Conservation (phyloP, 2,797 vertebrate genomes). For the Danio aesculapii region DNA sequence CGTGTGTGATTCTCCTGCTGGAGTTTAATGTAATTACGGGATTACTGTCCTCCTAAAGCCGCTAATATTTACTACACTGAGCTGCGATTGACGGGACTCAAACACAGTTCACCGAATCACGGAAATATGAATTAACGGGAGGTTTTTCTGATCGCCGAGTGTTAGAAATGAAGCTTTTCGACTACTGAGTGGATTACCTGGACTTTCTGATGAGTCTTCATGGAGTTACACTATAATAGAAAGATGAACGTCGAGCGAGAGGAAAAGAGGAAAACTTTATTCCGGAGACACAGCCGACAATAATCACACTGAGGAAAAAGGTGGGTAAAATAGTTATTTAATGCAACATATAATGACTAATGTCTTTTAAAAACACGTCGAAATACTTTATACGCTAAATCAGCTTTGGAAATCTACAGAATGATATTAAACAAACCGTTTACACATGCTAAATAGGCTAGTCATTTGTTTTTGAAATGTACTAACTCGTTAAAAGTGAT, state of each 20-base stretch:
- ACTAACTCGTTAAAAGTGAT: too few species aligned
- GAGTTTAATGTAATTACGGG: slow-evolving; percentile 81
- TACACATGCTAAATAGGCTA: too few species aligned
- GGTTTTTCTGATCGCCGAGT: not conserved
- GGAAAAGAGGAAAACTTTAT: slow-evolving; percentile 6
- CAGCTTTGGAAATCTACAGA: too few species aligned
- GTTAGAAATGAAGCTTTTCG: not conserved
- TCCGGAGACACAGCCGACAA: slow-evolving; percentile 2
- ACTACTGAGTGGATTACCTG: not conserved
- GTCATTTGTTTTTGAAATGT: too few species aligned
- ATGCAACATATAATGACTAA: not conserved
- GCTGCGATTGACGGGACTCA: not conserved
- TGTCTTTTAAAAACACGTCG: not conserved
- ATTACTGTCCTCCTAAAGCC: slow-evolving; percentile 74
- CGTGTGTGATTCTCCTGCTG: slow-evolving; percentile 77
- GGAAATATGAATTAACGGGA: not conserved
- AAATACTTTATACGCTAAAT: not conserved
- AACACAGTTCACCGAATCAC: not conserved
- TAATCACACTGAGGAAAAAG: not conserved
- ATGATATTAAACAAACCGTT: too few species aligned
- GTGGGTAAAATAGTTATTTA: not conserved
- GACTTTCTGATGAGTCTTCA: not conserved
- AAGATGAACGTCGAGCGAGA: not conserved
- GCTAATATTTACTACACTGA: slow-evolving; percentile 64
- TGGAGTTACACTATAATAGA: not conserved